Evolutionary conservation across 2,888 invertebrate species (phyloP), one percentile per base, ranked within the genome.

Genomic region (Trachelus tabidus): DNA sequence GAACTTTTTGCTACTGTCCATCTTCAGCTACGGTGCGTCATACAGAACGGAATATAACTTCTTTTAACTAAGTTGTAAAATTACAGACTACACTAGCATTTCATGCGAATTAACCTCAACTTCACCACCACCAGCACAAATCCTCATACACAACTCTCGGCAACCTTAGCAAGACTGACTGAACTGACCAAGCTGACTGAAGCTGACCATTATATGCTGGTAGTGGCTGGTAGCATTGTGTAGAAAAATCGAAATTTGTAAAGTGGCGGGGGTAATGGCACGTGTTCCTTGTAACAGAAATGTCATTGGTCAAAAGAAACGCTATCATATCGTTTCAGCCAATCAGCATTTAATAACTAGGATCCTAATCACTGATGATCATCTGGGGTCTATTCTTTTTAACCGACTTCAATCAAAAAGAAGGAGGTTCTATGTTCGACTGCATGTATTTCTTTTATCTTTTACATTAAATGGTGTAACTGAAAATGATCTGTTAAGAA

Each of bases 1-100:
- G 82, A 94, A 92, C 85, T 93, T 93, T 81, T 93, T 94, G 88
- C 93, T 94, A 75, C 93, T 93, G 88, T 95, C 94, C 95, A 95
- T 95, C 56, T 0, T 56, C 56, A 0, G 56, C 23, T 23, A 23
- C 23, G 56, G 9, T 56, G 56, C 56, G 23, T 56, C 9, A 56
- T 56, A 56, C 23, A 56, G 9, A 56, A 6, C 0, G 9, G 56
- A 56, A 56, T 40, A 40, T 15, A 40, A 12, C 15, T 40, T 15
- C 23, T 56, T 23, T 56, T 23, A 23, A 56, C 23, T 23, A 23
- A 23, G 56, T 9, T 56, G 56, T 56, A 56, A 56, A 23, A 56
- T 23, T 56, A 6, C 9, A 56, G 23, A 40, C 23, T 23, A 56
- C 56, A 23, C 2, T 56, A 56, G 12, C 23, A 23, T 56, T 15